A percentile compares a stretch with the other conserved stretches of the same genome.
Evolutionary conservation across 2,888 invertebrate species (phyloP).

Genomic region (Drosophila testacea): DNA sequence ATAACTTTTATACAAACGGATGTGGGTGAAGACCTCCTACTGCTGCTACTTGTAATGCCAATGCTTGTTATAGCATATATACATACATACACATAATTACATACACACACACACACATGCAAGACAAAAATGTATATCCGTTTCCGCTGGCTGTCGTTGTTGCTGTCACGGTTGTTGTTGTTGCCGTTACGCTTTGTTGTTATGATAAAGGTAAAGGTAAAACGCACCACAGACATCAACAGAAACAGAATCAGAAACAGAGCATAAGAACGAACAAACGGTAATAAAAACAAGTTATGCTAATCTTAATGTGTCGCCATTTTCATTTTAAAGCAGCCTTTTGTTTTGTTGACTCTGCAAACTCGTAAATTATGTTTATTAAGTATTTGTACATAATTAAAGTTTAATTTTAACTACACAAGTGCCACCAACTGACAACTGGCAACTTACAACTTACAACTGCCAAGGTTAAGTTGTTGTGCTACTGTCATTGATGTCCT

Average conservation of each 20-base stretch:
- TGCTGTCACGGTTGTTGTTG: slow-evolving; percentile 19
- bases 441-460: slow-evolving; percentile 18
- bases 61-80: slow-evolving; percentile 26
- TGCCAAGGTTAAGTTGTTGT: slow-evolving; percentile 21
- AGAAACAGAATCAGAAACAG: neutral
- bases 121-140: slow-evolving; percentile 68
- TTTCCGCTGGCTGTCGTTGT: slow-evolving; percentile 46
- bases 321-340: slow-evolving; percentile 58
- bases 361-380: slow-evolving; percentile 67
- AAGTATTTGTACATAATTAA: slow-evolving; percentile 75
- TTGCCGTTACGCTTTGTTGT: slow-evolving; percentile 43
- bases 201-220: slow-evolving; percentile 39
- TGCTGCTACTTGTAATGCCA: slow-evolving; percentile 34
- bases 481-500: neutral
- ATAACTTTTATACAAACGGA: slow-evolving; percentile 66
- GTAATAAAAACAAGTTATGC: slow-evolving; percentile 68
- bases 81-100: slow-evolving; percentile 32
- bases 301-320: slow-evolving; percentile 70
- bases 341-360: slow-evolving; percentile 48
- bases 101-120: slow-evolving; percentile 20
- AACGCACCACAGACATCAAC: slow-evolving; percentile 47
- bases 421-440: slow-evolving; percentile 19
- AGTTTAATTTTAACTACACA: slow-evolving; percentile 59
- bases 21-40: slow-evolving; percentile 9
- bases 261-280: slow-evolving; percentile 25